Base-by-base conservation (phyloP, 2,113 vertebrate species). In the Periophthalmus modestus region DNA sequence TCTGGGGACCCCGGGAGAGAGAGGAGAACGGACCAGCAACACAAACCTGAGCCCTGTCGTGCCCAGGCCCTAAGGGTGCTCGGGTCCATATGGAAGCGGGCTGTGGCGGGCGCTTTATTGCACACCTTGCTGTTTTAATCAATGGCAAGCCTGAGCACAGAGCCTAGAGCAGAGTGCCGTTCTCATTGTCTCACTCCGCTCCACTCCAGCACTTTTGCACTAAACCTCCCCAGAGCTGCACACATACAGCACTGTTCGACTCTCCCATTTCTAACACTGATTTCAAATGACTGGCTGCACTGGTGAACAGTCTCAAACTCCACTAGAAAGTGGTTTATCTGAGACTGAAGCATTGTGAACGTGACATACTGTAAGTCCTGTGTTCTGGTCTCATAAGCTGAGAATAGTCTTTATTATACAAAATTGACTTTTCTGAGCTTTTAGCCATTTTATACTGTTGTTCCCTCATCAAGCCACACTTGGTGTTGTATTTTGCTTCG, bases 31-130 rank as follows among this genome's bases (percentile, higher is more conserved):
- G 84, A 78, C 23, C 86, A 82, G 88, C 54, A 65, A 82, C 81
- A 85, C 72, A 78, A 90, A 85, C 76, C 95, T 92, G 94, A 94
- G 94, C 94, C 92, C 94, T 91, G 91, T 92, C 91, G 93, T 87
- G 93, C 94, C 93, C 89, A 94, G 92, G 94, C 95, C 95, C 96
- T 91, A 65, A 70, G 92, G 96, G 96, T 93, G 92, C 88, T 88
- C 39, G 83, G 93, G 93, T 93, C 96, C 96, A 98, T 95, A 98
- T 98, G 96, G 96, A 92, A 95, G 94, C 92, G 87, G 91, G 89
- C 89, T 92, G 91, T 85, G 90, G 89, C 90, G 89, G 85, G 82
- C 80, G 84, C 91, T 92, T 93, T 93, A 93, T 93, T 94, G 91
- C 93, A 94, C 92, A 93, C 93, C 92, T 94, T 92, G 93, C 94